phyloP scores from a whole-genome alignment of 2,797 vertebrate genomes.

The Hyperoplus immaculatus region DNA sequence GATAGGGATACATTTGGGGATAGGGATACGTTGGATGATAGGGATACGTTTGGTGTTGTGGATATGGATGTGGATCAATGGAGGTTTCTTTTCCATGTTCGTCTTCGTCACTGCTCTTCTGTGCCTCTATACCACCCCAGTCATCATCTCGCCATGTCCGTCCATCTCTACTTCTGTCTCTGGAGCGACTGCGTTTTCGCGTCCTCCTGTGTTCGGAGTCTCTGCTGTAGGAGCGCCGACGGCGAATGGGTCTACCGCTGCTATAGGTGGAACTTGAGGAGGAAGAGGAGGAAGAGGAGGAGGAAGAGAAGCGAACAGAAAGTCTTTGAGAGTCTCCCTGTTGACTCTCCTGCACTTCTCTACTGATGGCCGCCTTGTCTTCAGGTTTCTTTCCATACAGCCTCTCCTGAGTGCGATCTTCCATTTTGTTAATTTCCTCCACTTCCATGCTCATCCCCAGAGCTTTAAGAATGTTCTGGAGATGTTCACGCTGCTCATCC shows the following conservation, averaged over 20 bases:
- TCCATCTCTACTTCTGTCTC: constrained; percentile 4
- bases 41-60: not conserved
- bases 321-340: not conserved
- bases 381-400: constrained; percentile 62
- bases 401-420: constrained; percentile 72
- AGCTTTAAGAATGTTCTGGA: constrained; percentile 72
- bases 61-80: constrained; percentile 9
- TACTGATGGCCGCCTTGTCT: not conserved
- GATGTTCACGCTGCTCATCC: constrained; percentile 52
- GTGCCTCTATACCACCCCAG: not conserved
- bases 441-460: constrained; percentile 71
- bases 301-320: not conserved
- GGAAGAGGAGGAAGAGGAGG: not conserved
- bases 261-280: constrained; percentile 33
- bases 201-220: not conserved
- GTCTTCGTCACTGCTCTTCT: not conserved
- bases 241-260: constrained; percentile 14
- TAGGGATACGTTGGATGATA: not conserved
- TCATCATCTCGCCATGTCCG: not conserved
- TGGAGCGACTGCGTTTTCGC: not conserved
- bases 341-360: not conserved
- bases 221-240: constrained; percentile 8
- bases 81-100: not conserved
- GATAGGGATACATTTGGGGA: not conserved
- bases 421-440: constrained; percentile 66